phyloP scores from a whole-genome alignment of 2,888 invertebrate genomes.

The Apodemia hepburni region DNA sequence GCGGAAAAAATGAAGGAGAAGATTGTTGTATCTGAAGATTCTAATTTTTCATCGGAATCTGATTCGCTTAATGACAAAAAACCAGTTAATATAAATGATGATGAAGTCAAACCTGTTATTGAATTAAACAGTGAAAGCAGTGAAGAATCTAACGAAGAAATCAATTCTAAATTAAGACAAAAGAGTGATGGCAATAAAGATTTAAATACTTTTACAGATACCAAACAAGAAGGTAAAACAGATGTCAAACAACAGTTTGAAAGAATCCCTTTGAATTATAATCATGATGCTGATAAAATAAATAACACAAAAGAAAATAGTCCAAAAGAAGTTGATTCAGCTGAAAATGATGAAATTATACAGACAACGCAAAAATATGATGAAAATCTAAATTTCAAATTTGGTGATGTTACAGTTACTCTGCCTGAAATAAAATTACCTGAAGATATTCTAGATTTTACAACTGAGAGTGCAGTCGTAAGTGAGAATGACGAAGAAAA shows the following conservation, averaged over 20 bases:
- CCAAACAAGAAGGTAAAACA: conserved; percentile 37
- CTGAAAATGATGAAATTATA: conserved; percentile 35
- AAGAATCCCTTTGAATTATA: conserved; percentile 67
- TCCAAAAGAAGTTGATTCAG: conserved; percentile 26
- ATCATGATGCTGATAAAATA: conserved; percentile 42
- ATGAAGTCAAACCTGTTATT: conserved; percentile 63
- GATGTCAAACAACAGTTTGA: conserved; percentile 70
- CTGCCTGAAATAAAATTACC: conserved; percentile 72
- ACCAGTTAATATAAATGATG: conserved; percentile 51
- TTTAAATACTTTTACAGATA: conserved; percentile 30
- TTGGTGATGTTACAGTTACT: conserved; percentile 60
- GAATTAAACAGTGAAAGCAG: conserved; percentile 56
- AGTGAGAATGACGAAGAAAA: conserved; percentile 28
- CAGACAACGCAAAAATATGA: conserved; percentile 52
- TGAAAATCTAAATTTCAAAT: conserved; percentile 62
- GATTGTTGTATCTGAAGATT: background rate
- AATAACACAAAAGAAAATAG: conserved; percentile 21
- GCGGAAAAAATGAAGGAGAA: background rate
- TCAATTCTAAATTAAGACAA: conserved; percentile 21
- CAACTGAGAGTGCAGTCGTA: conserved; percentile 42
- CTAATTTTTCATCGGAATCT: conserved; percentile 35
- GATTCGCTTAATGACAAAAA: conserved; percentile 34
- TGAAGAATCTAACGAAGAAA: conserved; percentile 34
- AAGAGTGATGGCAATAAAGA: conserved; percentile 38
- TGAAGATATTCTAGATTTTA: conserved; percentile 62